Conservation (phyloP, 2,888 invertebrate genomes). For the Galerucella pusilla region DNA sequence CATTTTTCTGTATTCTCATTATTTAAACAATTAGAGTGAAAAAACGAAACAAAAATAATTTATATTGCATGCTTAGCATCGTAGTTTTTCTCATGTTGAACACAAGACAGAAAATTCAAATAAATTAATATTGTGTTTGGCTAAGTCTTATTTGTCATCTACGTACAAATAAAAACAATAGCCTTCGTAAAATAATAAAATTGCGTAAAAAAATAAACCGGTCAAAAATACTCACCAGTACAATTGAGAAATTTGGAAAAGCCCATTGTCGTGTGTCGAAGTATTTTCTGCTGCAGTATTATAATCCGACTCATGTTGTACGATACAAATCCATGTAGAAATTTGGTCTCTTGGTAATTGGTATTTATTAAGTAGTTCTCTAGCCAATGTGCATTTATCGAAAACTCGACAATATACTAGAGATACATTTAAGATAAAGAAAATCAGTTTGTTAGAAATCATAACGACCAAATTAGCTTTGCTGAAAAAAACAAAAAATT, state of each 20-base stretch:
- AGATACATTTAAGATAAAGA: background rate
- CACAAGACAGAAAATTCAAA: too few species aligned
- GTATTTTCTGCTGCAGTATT: constrained; percentile 74
- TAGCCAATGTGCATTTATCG: constrained; percentile 77
- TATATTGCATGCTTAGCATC: too few species aligned
- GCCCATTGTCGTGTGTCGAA: constrained; percentile 75
- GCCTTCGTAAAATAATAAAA: too few species aligned
- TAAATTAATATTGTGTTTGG: too few species aligned
- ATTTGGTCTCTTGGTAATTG: constrained; percentile 66
- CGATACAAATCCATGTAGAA: constrained; percentile 71
- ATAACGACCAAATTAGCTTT: background rate
- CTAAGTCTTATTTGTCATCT: too few species aligned
- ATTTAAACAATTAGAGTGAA: too few species aligned
- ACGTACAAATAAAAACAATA: too few species aligned
- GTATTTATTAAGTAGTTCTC: constrained; percentile 68
- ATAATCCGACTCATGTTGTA: constrained; percentile 75
- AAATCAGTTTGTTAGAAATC: background rate
- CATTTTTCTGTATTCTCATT: too few species aligned
- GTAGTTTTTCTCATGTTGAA: too few species aligned
- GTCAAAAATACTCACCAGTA: constrained; percentile 68
- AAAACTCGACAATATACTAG: constrained; percentile 76
- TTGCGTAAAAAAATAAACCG: background rate
- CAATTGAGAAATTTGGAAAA: constrained; percentile 77
- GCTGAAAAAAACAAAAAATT: background rate
- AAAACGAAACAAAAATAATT: too few species aligned